Percentiles rank a stretch among this genome's conserved stretches.
Evolutionary conservation across 1,140 invertebrate species (phyloP).

Genomic region (Cydia amplana): DNA sequence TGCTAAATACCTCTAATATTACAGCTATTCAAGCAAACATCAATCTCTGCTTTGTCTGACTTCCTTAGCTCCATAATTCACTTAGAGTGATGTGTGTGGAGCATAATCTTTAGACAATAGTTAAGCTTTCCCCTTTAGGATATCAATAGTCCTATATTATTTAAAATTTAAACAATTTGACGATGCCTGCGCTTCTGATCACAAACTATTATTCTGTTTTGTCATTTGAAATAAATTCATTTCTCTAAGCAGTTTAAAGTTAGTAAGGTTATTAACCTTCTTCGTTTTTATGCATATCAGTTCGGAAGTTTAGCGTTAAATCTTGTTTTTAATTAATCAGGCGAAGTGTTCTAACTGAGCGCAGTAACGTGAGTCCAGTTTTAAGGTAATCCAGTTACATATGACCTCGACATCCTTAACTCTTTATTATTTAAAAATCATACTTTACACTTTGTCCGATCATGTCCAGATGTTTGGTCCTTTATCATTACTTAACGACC

Average conservation of each 20-base stretch:
- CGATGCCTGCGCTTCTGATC: no score
- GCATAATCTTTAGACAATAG: neutral
- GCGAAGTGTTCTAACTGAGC: no score
- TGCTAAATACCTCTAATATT: slow-evolving; percentile 19
- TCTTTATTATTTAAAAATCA: no score
- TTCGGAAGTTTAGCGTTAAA: neutral
- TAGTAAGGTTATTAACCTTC: neutral
- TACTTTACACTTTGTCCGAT: no score
- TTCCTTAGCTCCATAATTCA: slow-evolving; percentile 1
- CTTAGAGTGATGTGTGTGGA: neutral
- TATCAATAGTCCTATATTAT: neutral
- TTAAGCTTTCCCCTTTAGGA: neutral
- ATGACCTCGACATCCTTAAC: no score
- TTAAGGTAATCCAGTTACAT: no score
- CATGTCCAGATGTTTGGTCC: no score
- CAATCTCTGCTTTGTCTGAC: slow-evolving; percentile 22
- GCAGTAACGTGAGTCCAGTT: no score
- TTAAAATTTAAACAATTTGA: neutral
- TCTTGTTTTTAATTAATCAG: neutral
- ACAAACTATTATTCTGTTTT: neutral
- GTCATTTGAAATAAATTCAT: no score
- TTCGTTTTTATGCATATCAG: neutral
- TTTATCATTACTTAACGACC: no score
- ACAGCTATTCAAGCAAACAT: slow-evolving; percentile 6
- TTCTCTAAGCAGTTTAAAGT: no score